Conservation (phyloP, 2,888 invertebrate species). For the Drosophila neotestacea region DNA sequence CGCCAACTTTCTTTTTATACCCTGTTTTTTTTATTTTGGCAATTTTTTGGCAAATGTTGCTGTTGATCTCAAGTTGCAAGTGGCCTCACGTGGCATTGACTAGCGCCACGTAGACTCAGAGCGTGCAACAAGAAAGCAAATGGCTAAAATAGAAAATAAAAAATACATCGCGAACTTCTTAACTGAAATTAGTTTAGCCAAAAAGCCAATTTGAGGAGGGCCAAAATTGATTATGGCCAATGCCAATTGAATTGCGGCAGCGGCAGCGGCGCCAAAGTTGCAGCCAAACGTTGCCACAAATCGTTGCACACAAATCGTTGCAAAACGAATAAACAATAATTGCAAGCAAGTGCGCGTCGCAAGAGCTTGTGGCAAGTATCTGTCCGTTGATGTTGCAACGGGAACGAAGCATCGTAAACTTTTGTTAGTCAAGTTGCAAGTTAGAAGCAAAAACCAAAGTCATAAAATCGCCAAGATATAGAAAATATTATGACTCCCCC, state of each 20-base stretch:
- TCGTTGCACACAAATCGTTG: conserved; percentile 16
- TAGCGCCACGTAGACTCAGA: conserved; percentile 5
- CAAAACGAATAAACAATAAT: conserved; percentile 42
- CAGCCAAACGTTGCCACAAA: conserved; percentile 17
- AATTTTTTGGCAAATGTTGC: conserved; percentile 12
- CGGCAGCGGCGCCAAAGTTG: conserved; percentile 10
- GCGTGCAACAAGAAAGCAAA: background rate
- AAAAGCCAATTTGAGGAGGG: conserved; percentile 6
- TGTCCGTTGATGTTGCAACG: background rate
- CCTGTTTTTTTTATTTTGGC: too few relatives aligned
- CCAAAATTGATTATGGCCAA: conserved; percentile 13
- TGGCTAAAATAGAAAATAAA: background rate
- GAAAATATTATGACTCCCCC: conserved; percentile 11
- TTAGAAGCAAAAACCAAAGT: conserved; percentile 34
- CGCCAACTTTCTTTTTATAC: background rate
- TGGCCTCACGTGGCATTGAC: conserved; percentile 14
- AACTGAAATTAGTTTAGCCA: conserved; percentile 19
- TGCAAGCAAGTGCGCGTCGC: conserved; percentile 13
- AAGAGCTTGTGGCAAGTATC: conserved; percentile 2
- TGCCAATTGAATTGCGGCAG: conserved; percentile 24
- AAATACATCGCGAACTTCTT: conserved; percentile 2
- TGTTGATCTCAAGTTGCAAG: conserved; percentile 10
- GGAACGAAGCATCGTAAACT: conserved; percentile 12
- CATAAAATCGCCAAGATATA: conserved; percentile 46
- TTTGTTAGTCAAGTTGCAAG: conserved; percentile 8